Evolutionary conservation across 1,140 invertebrate species (phyloP), one percentile per base, ranked within the genome.

Genomic region (Scaptomyza montana): DNA sequence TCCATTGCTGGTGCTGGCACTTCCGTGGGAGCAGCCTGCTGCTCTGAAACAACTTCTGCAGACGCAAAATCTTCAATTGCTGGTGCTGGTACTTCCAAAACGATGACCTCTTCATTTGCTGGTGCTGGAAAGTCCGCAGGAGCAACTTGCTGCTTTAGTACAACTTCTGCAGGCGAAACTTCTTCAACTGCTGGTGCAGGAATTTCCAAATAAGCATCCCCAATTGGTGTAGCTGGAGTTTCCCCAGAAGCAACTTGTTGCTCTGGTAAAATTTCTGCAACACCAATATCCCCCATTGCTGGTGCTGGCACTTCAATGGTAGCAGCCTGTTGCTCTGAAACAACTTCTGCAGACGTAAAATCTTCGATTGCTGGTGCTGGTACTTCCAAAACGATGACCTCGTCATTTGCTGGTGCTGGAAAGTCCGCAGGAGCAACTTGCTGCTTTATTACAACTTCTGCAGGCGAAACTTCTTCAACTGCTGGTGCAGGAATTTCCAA

Each of bases 181-280:
- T 54, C 50, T 16, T 51, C 41, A 39, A 45, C 3, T 8, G 57
- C 41, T 51, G 57, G 16, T 19, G 16, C 25, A n/a, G 55, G 3
- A n/a, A 10, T 19, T 16, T 16, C 16, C 16, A 16, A 16, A 16
- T 0, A 16, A 16, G 16, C 16, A 16, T 16, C 16, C 16, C 16
- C 16, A 16, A 16, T 33, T 16, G 9, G 9, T 19, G 43, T 1
- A 1, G 7, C 25, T 13, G 62, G 1, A 53, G 1, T 8, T 21
- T 74, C 13, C 6, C 10, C 5, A 12, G 33, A 5, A 7, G 19
- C 51, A n/a, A 41, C 3, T n/a, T 41, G 39, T 41, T 41, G 39
- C 8, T 41, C 39, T 33, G 57, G 7, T 25, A 25, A 25, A 25
- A 4, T 2, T 25, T 25, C 21, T 16, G 5, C 9, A 10, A 16